Base-by-base conservation (phyloP, 1,140 invertebrate genomes). In the Drosophila seguyi region DNA sequence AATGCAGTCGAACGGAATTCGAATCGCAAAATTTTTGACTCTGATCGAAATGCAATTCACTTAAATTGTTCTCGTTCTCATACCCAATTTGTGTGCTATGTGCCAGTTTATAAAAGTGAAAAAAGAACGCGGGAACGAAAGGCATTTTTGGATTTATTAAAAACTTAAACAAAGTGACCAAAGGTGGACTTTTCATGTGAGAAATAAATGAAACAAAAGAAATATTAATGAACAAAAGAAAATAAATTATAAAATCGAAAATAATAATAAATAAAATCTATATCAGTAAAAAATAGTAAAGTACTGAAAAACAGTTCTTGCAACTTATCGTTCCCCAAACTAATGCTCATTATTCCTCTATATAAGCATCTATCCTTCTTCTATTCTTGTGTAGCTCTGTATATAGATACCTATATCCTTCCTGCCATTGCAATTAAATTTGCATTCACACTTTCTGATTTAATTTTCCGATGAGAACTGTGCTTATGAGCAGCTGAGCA, bases 1-100 rank as follows among this genome's bases (percentile, higher is more conserved):
- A 77, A 77, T 68, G 74, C 74, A 77, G 31, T 68, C 56, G 61
- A 60, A 53, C 42, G 61, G 39, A 75, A 75, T 75, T 57, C 16
- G 39, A 65, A 66, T 52, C 25, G 55, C n/a, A 67, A 47, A 38
- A 53, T 48, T 47, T 56, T 65, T 2, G 16, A 67, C 41, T 76
- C 41, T 52, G 41, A 27, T 57, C 38, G 41, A 38, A 59, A 60
- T 55, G 53, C 74, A 58, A 42, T 76, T 50, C 59, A 38, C 27
- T 75, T 45, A 52, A 48, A 48, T n/a, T 36, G n/a, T 45, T 38
- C 25, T 27, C 22, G 8, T 39, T 45, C 4, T 5, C 22, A 42
- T 38, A 7, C n/a, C 18, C 45, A 47, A 8, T 47, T 25, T 25
- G 22, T 47, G 45, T 16, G 14, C 42, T 44, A 22, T 34, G n/a